Conservation (phyloP, 2,797 vertebrate species). For the Sebastes aleutianus region DNA sequence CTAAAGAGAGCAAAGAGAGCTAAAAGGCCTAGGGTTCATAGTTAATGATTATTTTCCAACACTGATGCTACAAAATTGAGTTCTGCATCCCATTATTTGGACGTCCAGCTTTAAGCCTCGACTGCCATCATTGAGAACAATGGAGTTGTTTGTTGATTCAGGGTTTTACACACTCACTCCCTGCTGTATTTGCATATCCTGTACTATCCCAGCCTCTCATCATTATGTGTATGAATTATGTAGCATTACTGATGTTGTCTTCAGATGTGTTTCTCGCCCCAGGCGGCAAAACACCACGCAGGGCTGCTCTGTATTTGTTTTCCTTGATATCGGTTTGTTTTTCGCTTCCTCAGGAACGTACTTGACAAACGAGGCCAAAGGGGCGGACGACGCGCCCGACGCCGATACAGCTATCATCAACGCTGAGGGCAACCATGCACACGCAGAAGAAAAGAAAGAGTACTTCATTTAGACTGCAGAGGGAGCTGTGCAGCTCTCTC, state of each 20-base stretch:
- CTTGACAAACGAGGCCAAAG: slow-evolving; percentile 99
- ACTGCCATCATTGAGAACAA: neutral
- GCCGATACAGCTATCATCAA: slow-evolving; percentile 99
- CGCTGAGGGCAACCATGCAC: slow-evolving; percentile 97
- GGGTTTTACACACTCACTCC: slow-evolving; percentile 7
- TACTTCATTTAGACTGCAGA: slow-evolving; percentile 98
- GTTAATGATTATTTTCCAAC: slow-evolving; percentile 2
- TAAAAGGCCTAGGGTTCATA: neutral
- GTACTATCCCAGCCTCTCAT: slow-evolving; percentile 35
- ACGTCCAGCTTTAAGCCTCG: neutral
- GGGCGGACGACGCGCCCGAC: slow-evolving; percentile 96
- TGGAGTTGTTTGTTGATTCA: neutral
- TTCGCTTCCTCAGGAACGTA: slow-evolving; percentile 88
- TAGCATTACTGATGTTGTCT: slow-evolving; percentile 57
- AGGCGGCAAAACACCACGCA: slow-evolving; percentile 37
- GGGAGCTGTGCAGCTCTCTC: slow-evolving; percentile 61
- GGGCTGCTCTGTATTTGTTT: slow-evolving; percentile 61
- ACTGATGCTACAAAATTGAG: neutral
- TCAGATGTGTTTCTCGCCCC: slow-evolving; percentile 51
- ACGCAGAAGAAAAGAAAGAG: slow-evolving; percentile 98
- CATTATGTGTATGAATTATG: slow-evolving; percentile 62
- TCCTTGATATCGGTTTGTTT: slow-evolving; percentile 45
- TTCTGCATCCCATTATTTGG: neutral
- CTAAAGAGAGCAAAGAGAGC: neutral
- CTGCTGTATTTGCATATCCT: slow-evolving; percentile 43